Evolutionary conservation across 2,113 vertebrate genomes (phyloP).

Genomic region (Baryphthengus martii): DNA sequence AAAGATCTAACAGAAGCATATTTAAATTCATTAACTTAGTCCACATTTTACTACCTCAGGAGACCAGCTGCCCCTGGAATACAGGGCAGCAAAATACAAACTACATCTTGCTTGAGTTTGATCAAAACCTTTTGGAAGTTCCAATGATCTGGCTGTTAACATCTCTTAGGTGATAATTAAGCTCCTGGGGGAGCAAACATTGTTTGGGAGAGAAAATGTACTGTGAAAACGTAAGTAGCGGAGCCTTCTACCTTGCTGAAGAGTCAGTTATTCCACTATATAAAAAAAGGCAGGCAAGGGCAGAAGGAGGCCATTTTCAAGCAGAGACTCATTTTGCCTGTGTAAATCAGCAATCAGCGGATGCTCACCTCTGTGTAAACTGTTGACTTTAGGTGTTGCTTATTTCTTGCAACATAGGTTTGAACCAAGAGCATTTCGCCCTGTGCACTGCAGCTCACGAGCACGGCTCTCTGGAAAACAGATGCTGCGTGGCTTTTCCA

Average conservation of each 20-base stretch:
- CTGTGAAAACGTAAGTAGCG: neutral
- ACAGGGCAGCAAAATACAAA: conserved; percentile 59
- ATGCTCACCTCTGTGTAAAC: conserved; percentile 22
- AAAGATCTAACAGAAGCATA: conserved; percentile 61
- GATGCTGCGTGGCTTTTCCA: neutral
- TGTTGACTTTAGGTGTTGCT: neutral
- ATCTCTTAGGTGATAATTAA: conserved; percentile 71
- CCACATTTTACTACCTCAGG: conserved; percentile 48
- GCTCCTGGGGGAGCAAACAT: conserved; percentile 52
- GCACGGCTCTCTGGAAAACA: neutral
- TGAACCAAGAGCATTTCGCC: neutral
- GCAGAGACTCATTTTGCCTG: neutral
- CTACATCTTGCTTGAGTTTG: conserved; percentile 58
- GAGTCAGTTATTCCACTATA: neutral
- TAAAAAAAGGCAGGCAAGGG: neutral
- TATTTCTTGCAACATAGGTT: neutral
- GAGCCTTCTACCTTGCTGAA: neutral
- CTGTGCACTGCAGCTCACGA: fast-evolving
- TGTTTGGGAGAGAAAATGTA: conserved; percentile 50
- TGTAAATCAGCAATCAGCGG: neutral
- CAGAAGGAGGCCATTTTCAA: neutral
- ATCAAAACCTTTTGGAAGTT: conserved; percentile 60
- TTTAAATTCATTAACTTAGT: conserved; percentile 67
- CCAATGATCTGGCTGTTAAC: conserved; percentile 63
- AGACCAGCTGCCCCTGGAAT: conserved; percentile 59